These are phyloP conservation scores for Zaprionus nigranus DNA, from an alignment of 1,140 invertebrate genomes.

Conservation along the genomic window DNA sequence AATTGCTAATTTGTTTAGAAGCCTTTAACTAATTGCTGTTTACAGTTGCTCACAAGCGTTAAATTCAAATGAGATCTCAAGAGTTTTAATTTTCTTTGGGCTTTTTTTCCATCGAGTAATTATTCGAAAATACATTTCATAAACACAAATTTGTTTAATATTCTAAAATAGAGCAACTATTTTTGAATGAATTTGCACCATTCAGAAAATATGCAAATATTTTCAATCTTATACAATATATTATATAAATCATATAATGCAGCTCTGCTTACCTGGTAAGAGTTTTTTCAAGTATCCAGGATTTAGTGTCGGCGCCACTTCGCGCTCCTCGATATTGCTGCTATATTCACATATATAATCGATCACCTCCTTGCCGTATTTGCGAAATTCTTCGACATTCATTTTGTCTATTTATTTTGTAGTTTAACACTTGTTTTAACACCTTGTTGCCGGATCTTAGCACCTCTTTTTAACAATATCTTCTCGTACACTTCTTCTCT, in stretches of 20 bases:
- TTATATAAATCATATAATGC: not conserved
- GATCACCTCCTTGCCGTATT: slow-evolving; percentile 94
- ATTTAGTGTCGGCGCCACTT: slow-evolving; percentile 93
- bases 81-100: not conserved
- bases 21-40: slow-evolving; percentile 63
- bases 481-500: slow-evolving; percentile 14
- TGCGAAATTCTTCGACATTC: slow-evolving; percentile 93
- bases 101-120: not conserved
- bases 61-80: slow-evolving; percentile 43
- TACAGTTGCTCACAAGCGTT: slow-evolving; percentile 59
- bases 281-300: slow-evolving; percentile 93
- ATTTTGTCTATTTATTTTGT: slow-evolving; percentile 85
- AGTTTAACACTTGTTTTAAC: slow-evolving; percentile 28
- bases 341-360: slow-evolving; percentile 97
- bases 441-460: slow-evolving; percentile 10
- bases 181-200: slow-evolving; percentile 37
- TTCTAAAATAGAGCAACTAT: slow-evolving; percentile 29
- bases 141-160: slow-evolving; percentile 37
- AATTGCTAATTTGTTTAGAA: slow-evolving; percentile 66
- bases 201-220: slow-evolving; percentile 10
- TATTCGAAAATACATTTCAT: slow-evolving; percentile 11
- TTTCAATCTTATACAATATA: not conserved
- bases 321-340: slow-evolving; percentile 89
- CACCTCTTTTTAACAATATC: slow-evolving; percentile 9
- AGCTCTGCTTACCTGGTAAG: slow-evolving; percentile 84